These are phyloP conservation scores for Anniella stebbinsi DNA, from an alignment of 2,797 vertebrate species.

Conservation along the genomic window DNA sequence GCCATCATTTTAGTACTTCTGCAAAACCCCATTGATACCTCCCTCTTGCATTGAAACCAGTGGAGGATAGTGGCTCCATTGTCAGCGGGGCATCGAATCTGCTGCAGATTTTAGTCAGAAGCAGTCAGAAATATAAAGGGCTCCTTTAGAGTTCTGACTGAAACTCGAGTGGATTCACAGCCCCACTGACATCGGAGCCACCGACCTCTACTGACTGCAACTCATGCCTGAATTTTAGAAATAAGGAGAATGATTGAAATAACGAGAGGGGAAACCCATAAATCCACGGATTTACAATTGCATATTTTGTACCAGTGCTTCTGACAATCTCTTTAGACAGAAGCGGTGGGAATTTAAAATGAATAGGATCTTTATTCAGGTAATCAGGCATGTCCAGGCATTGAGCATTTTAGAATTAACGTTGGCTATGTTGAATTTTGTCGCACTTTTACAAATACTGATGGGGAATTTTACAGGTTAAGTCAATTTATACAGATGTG, in stretches of 20 bases:
- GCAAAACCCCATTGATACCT: background rate
- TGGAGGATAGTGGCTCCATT: too few species aligned
- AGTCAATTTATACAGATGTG: conserved; percentile 20
- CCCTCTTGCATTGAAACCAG: background rate
- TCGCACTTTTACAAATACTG: background rate
- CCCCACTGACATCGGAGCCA: too few species aligned
- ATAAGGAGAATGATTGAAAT: background rate
- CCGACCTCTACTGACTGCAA: background rate
- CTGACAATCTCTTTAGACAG: background rate
- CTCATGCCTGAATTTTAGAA: background rate
- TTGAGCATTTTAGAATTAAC: conserved; percentile 34
- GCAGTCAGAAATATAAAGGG: too few species aligned
- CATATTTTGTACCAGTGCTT: background rate
- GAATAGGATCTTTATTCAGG: conserved; percentile 1
- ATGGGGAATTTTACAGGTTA: background rate
- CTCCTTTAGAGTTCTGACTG: too few species aligned
- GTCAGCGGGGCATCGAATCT: too few species aligned
- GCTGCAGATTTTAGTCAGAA: too few species aligned
- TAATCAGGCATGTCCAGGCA: background rate
- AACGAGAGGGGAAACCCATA: background rate
- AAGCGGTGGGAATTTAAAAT: background rate
- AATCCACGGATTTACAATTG: background rate
- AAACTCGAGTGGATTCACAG: too few species aligned
- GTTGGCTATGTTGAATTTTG: conserved; percentile 31
- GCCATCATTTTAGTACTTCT: background rate